Conservation (phyloP, 1,140 invertebrate genomes). For the Drosophila pruinosa region DNA sequence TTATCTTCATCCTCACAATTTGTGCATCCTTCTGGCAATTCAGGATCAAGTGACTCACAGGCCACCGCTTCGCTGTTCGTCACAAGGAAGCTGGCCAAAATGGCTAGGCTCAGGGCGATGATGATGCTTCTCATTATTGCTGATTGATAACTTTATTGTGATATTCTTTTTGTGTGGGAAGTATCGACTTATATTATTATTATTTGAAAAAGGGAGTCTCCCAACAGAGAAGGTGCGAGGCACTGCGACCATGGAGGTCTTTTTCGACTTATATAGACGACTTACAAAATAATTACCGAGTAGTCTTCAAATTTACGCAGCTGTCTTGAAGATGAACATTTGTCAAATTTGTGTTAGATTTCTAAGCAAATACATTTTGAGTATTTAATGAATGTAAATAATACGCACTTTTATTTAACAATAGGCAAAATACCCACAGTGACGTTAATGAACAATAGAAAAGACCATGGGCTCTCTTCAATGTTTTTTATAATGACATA, state of each 20-base stretch:
- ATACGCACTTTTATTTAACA: neutral
- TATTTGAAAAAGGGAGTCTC: too few relatives aligned
- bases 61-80: slow-evolving; percentile 9
- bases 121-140: neutral
- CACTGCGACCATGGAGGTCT: too few relatives aligned
- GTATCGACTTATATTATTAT: too few relatives aligned
- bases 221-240: too few relatives aligned
- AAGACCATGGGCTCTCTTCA: too few relatives aligned
- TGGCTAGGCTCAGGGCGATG: slow-evolving; percentile 7
- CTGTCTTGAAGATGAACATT: neutral
- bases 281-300: neutral
- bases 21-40: neutral
- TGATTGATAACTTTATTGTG: neutral
- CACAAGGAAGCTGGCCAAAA: slow-evolving; percentile 10
- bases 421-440: neutral
- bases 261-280: too few relatives aligned
- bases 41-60: slow-evolving; percentile 1
- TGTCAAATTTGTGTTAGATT: neutral
- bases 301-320: neutral
- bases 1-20: neutral
- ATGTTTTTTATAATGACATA: too few relatives aligned
- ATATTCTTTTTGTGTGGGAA: neutral
- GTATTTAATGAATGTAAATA: neutral
- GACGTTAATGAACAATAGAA: too few relatives aligned
- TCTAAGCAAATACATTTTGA: neutral